phyloP scores from a whole-genome alignment of 2,797 vertebrate genomes.

The Muscicapa striata region DNA sequence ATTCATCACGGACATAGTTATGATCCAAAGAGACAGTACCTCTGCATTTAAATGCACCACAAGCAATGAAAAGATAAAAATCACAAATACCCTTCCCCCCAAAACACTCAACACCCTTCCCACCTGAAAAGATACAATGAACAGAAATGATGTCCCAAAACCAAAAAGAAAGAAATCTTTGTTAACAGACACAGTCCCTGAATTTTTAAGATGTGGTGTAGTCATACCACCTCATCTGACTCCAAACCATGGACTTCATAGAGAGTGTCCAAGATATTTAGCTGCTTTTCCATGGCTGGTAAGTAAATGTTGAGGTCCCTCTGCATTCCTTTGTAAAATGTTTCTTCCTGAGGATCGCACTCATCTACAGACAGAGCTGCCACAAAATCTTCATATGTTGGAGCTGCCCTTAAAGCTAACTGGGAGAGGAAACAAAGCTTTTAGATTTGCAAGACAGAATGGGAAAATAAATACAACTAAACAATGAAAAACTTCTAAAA shows the following conservation, averaged over 20 bases:
- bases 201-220: slow-evolving; percentile 47
- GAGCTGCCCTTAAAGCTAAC: slow-evolving; percentile 94
- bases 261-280: slow-evolving; percentile 89
- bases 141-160: slow-evolving; percentile 29
- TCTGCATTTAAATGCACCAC: slow-evolving; percentile 66
- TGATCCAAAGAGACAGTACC: slow-evolving; percentile 62
- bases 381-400: slow-evolving; percentile 89
- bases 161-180: background rate
- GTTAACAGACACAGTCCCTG: slow-evolving; percentile 72
- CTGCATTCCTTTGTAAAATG: slow-evolving; percentile 86
- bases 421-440: slow-evolving; percentile 69
- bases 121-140: slow-evolving; percentile 26
- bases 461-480: background rate
- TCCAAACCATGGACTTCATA: slow-evolving; percentile 94
- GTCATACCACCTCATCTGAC: slow-evolving; percentile 96
- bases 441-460: background rate
- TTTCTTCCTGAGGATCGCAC: slow-evolving; percentile 85
- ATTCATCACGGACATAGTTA: background rate
- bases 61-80: slow-evolving; percentile 22
- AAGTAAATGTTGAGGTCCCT: slow-evolving; percentile 91
- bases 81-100: background rate
- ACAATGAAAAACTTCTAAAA: background rate
- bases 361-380: slow-evolving; percentile 87
- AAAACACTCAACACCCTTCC: background rate
- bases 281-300: slow-evolving; percentile 93